Evolutionary conservation across 1,140 invertebrate species (phyloP).

Genomic region (Dendroctonus valens): DNA sequence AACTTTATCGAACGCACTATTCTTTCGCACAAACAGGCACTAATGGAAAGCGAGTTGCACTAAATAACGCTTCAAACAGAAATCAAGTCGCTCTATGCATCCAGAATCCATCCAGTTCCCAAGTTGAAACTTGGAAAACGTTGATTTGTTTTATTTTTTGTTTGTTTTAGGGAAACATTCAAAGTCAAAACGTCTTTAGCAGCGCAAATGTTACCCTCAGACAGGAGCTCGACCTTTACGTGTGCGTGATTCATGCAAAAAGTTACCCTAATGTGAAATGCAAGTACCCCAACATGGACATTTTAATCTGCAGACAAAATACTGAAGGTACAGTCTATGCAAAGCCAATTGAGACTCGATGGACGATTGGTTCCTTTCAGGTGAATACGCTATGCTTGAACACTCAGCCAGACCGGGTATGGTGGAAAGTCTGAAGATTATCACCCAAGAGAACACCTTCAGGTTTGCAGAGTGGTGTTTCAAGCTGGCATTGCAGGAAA

Average conservation of each 20-base stretch:
- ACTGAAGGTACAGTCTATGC: slow-evolving; percentile 49
- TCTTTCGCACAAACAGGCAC: too few relatives aligned
- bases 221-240: slow-evolving; percentile 62
- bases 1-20: too few relatives aligned
- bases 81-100: too few relatives aligned
- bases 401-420: slow-evolving; percentile 69
- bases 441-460: slow-evolving; percentile 73
- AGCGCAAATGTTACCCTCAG: slow-evolving; percentile 40
- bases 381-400: slow-evolving; percentile 65
- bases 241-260: slow-evolving; percentile 65
- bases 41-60: too few relatives aligned
- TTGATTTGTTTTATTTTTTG: too few relatives aligned
- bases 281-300: slow-evolving; percentile 62
- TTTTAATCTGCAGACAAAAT: slow-evolving; percentile 69
- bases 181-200: slow-evolving; percentile 16
- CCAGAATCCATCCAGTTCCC: too few relatives aligned
- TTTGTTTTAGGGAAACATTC: slow-evolving; percentile 33
- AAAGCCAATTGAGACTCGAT: background rate
- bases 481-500: slow-evolving; percentile 72
- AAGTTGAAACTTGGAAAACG: too few relatives aligned
- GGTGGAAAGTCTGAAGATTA: slow-evolving; percentile 82
- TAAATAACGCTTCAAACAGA: too few relatives aligned
- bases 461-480: slow-evolving; percentile 80
- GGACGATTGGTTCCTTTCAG: slow-evolving; percentile 1
- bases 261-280: slow-evolving; percentile 61